Evolutionary conservation across 2,888 invertebrate species (phyloP).

Genomic region (Blomia tropicalis): DNA sequence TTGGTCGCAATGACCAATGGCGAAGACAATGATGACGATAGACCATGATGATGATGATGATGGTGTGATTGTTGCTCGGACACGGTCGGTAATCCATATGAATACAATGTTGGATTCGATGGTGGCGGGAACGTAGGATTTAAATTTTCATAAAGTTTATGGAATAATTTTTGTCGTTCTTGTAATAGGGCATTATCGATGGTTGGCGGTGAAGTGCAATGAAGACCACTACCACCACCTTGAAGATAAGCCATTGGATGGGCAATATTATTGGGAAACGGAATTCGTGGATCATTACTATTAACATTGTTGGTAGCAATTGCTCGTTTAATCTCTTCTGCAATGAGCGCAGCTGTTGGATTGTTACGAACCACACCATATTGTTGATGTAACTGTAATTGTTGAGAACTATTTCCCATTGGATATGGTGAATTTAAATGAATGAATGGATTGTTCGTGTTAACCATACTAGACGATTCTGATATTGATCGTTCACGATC

Average conservation of each 20-base stretch:
- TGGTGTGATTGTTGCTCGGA: background rate
- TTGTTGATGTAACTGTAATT: slow-evolving; percentile 3
- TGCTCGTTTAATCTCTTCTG: slow-evolving; percentile 10
- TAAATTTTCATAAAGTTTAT: background rate
- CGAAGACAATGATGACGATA: background rate
- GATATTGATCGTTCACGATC: slow-evolving; percentile 4
- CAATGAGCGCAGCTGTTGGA: background rate
- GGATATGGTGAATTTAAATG: background rate
- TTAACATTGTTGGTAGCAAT: background rate
- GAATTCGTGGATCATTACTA: too few species aligned
- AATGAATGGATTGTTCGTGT: background rate
- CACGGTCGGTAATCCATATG: background rate
- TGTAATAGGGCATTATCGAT: background rate
- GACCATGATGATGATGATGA: background rate
- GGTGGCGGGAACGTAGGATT: background rate
- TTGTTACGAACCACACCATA: background rate
- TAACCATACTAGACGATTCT: background rate
- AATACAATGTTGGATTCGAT: background rate
- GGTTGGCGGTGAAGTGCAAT: background rate
- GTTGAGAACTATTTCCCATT: background rate
- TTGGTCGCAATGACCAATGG: background rate
- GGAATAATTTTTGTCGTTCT: background rate
- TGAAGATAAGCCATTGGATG: background rate
- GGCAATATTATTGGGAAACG: background rate
- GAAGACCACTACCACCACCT: too few species aligned